Conservation (phyloP, 2,113 vertebrate genomes). For the Gallinago paraguaiae region DNA sequence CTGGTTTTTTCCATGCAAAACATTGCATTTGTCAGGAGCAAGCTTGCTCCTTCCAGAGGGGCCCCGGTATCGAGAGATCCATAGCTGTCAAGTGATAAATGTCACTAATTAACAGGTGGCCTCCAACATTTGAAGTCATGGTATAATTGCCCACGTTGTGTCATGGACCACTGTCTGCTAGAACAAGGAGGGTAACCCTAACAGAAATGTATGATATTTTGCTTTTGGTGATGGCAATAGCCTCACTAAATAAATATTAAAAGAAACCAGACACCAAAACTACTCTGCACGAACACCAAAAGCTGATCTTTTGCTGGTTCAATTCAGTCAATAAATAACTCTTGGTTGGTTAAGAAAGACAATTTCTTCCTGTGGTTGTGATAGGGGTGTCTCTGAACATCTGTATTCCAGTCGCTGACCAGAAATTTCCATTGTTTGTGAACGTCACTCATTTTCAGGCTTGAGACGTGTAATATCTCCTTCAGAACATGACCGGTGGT, state of each 20-base stretch:
- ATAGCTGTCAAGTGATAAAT: background rate
- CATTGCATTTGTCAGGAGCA: background rate
- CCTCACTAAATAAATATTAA: conserved; percentile 20
- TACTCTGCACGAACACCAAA: background rate
- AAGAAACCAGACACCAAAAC: background rate
- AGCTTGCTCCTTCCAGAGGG: background rate
- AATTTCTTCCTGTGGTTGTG: background rate
- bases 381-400: background rate
- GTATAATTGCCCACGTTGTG: background rate
- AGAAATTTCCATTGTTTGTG: background rate
- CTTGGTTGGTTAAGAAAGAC: background rate
- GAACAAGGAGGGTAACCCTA: background rate
- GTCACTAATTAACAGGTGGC: background rate
- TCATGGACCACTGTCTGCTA: background rate
- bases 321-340: background rate
- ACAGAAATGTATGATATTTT: background rate
- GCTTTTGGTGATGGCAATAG: background rate
- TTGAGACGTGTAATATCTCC: background rate
- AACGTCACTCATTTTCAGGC: background rate
- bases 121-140: background rate
- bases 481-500: background rate
- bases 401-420: background rate
- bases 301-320: background rate
- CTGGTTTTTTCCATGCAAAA: background rate
- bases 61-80: background rate